Evolutionary conservation across 1,140 invertebrate species (phyloP).

Genomic region (Neotoxoptera formosana): DNA sequence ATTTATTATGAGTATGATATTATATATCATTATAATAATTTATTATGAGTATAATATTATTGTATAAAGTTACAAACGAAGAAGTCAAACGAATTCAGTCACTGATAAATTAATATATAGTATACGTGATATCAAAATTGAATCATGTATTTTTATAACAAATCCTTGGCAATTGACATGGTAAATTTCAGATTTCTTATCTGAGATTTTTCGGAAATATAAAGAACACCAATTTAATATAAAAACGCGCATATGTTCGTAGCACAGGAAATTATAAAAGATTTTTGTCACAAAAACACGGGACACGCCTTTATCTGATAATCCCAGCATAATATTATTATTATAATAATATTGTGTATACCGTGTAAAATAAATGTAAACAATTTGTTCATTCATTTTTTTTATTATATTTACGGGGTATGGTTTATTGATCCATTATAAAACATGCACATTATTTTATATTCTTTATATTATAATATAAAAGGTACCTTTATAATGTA

Average conservation of each 20-base stretch:
- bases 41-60: no score
- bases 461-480: constrained; percentile 5
- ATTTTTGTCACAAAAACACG: not conserved
- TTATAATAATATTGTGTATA: not conserved
- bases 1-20: no score
- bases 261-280: not conserved
- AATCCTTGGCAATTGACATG: not conserved
- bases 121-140: not conserved
- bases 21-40: no score
- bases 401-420: not conserved
- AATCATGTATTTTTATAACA: not conserved
- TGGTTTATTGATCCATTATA: constrained; percentile 29
- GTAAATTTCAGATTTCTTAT: not conserved
- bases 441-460: not conserved
- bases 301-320: not conserved
- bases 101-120: not conserved
- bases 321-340: not conserved
- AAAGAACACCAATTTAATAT: constrained; percentile 1
- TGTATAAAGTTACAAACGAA: not conserved
- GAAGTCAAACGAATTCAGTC: not conserved
- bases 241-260: not conserved
- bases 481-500: not conserved
- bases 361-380: constrained; percentile 4
- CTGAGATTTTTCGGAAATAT: constrained; percentile 15
- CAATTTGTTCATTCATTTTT: constrained; percentile 33